Base-by-base conservation (phyloP, 23 tunicate species). In the Botrylloides violaceus region DNA sequence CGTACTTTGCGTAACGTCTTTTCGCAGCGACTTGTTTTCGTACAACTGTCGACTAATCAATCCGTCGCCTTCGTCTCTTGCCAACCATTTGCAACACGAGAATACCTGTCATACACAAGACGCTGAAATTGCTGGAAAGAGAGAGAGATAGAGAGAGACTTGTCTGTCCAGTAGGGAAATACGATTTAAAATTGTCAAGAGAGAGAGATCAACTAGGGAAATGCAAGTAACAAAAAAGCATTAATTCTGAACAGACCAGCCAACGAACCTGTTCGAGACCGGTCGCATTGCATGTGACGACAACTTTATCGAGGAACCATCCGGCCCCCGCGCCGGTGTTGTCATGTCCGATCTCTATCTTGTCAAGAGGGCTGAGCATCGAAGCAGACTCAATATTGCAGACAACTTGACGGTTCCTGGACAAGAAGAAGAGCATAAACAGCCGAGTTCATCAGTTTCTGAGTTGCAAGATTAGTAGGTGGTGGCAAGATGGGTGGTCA, bases 341-440 rank as follows among this genome's bases (percentile, higher is more conserved):
- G 81, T 95, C 99, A 60, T 95, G 99, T 1, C 99, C 99, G 39
- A 95, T 70, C 65, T 95, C 88, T 32, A 95, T 95, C 49, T 87
- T 81, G 7, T 82, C 79, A 12, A 95, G 75, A 12, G 99, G 99
- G 50, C 96, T 87, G 33, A 83, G 75, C 72, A 82, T 25, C 27
- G 75, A 79, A 27, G 92, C 80, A 27, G 84, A 71, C 53, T 95
- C 96, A 4, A 95, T 65, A 56, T 87, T 70, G 49, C 88, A 73
- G 27, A 79, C 66, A 59, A 84, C 96, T 18, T 91, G 92, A 0
- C 89, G 86, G 30, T 87, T 79, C 48, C 99, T 90, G n/a, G n/a
- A n/a, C n/a, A n/a, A n/a, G 58, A 37, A 50, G 26, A 29, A 60
- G n/a, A n/a, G n/a, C n/a, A n/a, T 0, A 49, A 19, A 49, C 58